Evolutionary conservation across 2,113 vertebrate genomes (phyloP).

Genomic region (Lipotes vexillifer): DNA sequence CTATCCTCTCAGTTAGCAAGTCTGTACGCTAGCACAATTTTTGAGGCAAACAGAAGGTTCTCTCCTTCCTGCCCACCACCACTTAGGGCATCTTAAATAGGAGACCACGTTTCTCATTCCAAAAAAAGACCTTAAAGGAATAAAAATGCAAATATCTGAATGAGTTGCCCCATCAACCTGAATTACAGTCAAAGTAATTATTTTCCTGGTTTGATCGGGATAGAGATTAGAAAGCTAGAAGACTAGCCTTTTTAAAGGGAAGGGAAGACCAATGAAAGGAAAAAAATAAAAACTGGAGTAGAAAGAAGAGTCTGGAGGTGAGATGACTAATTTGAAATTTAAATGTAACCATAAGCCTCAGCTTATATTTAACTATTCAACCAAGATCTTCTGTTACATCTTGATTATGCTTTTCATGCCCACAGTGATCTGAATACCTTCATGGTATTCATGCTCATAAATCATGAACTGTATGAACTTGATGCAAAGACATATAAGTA

Average conservation of each 20-base stretch:
- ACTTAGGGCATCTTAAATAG: background rate
- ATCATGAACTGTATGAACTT: background rate
- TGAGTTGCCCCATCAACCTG: background rate
- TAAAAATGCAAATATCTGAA: background rate
- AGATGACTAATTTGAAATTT: background rate
- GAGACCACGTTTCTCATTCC: background rate
- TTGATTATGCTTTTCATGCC: background rate
- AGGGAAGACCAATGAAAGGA: background rate
- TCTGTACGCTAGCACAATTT: background rate
- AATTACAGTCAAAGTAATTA: background rate
- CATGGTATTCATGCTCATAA: background rate
- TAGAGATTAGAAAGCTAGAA: background rate
- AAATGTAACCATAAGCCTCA: background rate
- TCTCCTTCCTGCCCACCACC: background rate
- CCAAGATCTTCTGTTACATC: background rate
- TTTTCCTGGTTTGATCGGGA: background rate
- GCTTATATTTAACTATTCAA: background rate
- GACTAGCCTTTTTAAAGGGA: background rate
- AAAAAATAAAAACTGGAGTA: background rate
- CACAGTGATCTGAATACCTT: background rate
- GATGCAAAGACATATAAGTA: background rate
- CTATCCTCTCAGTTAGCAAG: background rate
- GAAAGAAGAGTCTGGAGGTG: background rate
- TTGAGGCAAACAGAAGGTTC: background rate
- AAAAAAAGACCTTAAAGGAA: background rate